Percentiles rank a stretch among this genome's conserved stretches.
Conservation (phyloP, 1,140 invertebrate genomes). For the Ceratina calcarata region DNA sequence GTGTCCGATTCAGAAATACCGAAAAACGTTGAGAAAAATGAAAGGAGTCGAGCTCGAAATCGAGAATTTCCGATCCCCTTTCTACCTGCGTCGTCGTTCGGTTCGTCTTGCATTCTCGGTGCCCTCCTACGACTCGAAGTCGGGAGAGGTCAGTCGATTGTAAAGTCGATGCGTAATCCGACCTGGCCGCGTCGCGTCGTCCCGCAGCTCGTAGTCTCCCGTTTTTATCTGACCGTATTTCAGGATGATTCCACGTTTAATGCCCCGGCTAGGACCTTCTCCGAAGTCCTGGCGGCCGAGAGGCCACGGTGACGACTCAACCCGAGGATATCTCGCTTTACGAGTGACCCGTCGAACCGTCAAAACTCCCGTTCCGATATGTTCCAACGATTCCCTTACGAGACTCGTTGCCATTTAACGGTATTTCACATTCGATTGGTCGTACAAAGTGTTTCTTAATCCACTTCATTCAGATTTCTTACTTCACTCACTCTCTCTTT, state of each 20-base stretch:
- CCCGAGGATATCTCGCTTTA: constrained; percentile 54
- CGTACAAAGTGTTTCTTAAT: not conserved
- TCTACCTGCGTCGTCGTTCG: not conserved
- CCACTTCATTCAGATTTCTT: not conserved
- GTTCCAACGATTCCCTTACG: not conserved
- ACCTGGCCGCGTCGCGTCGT: constrained; percentile 66
- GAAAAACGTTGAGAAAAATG: no score
- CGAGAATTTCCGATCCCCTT: not conserved
- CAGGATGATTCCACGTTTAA: constrained; percentile 77
- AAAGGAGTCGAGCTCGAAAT: not conserved
- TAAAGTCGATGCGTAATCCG: constrained; percentile 75
- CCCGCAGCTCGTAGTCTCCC: constrained; percentile 76
- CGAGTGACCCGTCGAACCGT: constrained; percentile 54
- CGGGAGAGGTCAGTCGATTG: constrained; percentile 67
- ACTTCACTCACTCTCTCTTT: not conserved
- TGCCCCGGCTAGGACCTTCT: constrained; percentile 51
- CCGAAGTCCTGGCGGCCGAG: constrained; percentile 15
- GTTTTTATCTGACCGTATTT: constrained; percentile 79
- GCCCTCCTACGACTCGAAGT: constrained; percentile 29
- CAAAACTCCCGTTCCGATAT: not conserved
- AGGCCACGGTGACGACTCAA: constrained; percentile 70
- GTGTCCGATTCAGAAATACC: no score
- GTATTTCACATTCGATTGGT: not conserved
- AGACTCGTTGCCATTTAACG: not conserved
- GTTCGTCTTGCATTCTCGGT: not conserved